Conservation (phyloP, 2,113 vertebrate species). For the Halcyon malimbica region DNA sequence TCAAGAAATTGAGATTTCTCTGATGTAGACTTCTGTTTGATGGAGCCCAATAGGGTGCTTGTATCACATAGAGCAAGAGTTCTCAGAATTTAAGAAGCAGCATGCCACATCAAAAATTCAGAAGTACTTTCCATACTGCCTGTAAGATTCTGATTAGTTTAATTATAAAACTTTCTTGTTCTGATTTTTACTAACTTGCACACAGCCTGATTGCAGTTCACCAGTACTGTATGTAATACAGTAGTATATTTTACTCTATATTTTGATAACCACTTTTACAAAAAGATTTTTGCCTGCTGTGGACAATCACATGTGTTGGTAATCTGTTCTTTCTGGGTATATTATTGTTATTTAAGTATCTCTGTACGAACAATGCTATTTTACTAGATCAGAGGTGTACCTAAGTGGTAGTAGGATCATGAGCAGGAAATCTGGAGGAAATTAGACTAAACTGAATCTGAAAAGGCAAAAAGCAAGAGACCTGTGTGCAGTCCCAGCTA, state of each 20-base stretch:
- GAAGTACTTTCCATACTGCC: neutral
- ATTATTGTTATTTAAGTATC: neutral
- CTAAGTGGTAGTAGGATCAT: neutral
- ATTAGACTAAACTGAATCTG: neutral
- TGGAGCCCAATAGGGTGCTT: constrained; percentile 24
- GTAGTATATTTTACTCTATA: neutral
- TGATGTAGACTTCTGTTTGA: constrained; percentile 8
- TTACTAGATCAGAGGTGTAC: neutral
- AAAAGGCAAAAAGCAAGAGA: neutral
- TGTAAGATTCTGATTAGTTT: constrained; percentile 60
- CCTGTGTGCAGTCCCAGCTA: neutral
- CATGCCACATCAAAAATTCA: constrained; percentile 28
- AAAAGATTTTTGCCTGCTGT: neutral
- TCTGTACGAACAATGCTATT: neutral
- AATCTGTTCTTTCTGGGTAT: neutral
- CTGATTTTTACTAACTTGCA: constrained; percentile 27
- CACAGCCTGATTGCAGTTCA: constrained; percentile 5
- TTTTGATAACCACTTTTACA: neutral
- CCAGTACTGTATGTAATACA: neutral
- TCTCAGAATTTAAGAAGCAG: constrained; percentile 41
- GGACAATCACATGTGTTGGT: neutral
- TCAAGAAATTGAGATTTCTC: neutral
- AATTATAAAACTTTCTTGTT: constrained; percentile 51
- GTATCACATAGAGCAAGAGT: neutral
- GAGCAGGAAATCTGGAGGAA: neutral